Conservation (phyloP, 2,888 invertebrate genomes). For the Lithosia quadra region DNA sequence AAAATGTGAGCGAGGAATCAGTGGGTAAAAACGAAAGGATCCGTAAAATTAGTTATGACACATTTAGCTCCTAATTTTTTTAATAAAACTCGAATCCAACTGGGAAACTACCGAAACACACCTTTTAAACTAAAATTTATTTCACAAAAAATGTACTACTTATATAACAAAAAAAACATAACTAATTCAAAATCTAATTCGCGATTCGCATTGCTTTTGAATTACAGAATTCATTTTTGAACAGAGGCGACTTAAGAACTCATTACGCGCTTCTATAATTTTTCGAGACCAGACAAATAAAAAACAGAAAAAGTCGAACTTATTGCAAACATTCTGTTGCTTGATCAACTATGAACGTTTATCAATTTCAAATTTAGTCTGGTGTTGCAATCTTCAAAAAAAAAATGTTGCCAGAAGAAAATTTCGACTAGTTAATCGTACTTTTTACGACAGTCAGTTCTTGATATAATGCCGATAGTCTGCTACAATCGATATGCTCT, state of each 20-base stretch:
- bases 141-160: conserved; percentile 5
- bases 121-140: background rate
- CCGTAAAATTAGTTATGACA: conserved; percentile 18
- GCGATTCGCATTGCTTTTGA: background rate
- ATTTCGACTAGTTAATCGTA: background rate
- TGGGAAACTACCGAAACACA: conserved; percentile 13
- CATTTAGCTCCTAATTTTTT: background rate
- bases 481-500: background rate
- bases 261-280: background rate
- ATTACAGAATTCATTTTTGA: conserved; percentile 2
- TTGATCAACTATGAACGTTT: background rate
- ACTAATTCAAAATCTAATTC: background rate
- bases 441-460: background rate
- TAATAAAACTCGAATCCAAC: background rate
- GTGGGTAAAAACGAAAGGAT: conserved; percentile 11
- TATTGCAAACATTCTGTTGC: background rate
- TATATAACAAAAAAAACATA: background rate
- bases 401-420: background rate
- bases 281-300: background rate
- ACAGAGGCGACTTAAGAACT: background rate
- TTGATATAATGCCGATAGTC: background rate
- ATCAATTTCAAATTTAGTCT: background rate
- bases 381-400: background rate
- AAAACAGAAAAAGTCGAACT: background rate
- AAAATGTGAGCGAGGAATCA: conserved; percentile 17